Conservation (phyloP, 2,888 invertebrate species). For the Diabrotica balteata region DNA sequence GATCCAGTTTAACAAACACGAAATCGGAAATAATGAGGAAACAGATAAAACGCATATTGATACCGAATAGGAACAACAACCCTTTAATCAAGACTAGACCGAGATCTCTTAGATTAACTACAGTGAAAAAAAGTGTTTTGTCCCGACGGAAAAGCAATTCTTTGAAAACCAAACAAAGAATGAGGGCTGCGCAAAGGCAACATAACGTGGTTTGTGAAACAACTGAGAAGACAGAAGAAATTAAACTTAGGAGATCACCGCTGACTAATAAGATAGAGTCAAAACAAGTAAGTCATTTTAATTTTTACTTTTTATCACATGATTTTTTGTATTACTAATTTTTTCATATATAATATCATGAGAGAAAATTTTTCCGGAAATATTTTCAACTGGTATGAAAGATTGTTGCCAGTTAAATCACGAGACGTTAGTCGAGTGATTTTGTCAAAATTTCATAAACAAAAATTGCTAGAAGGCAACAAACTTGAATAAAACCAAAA, state of each 20-base stretch:
- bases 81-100: conserved; percentile 43
- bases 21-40: conserved; percentile 40
- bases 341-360: no score
- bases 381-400: no score
- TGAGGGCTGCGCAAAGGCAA: conserved; percentile 29
- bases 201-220: conserved; percentile 23
- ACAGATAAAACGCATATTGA: conserved; percentile 47
- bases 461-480: no score
- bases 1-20: conserved; percentile 44
- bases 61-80: conserved; percentile 38
- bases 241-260: conserved; percentile 26
- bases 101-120: conserved; percentile 46
- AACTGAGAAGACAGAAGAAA: conserved; percentile 22
- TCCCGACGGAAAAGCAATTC: conserved; percentile 39
- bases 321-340: no score
- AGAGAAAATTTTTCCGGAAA: no score
- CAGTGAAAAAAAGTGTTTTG: conserved; percentile 46
- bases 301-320: no score
- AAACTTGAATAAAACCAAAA: no score
- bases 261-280: conserved; percentile 26
- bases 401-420: no score
- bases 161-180: conserved; percentile 37
- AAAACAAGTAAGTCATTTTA: conserved; percentile 10
- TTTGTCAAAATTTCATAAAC: no score
- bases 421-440: no score